phyloP scores from a whole-genome alignment of 2,888 invertebrate genomes.

The Fabriciana adippe region DNA sequence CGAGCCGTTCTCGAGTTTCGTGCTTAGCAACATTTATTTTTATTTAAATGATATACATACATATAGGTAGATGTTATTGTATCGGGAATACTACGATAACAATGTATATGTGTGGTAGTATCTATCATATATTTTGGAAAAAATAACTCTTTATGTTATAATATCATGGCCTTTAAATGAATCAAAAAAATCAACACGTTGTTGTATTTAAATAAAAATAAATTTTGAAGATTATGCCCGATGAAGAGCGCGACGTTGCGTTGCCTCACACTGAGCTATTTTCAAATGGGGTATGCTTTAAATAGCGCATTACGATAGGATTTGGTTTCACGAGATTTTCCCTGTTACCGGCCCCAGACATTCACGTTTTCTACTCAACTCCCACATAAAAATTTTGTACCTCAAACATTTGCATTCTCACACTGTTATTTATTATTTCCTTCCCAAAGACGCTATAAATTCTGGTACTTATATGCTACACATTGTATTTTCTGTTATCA shows the following conservation, averaged over 20 bases:
- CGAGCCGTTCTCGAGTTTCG: no score
- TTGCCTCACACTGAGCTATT: slow-evolving; percentile 79
- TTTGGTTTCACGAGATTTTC: slow-evolving; percentile 82
- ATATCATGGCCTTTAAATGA: neutral
- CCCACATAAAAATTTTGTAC: slow-evolving; percentile 67
- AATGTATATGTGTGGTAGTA: no score
- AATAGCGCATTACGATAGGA: slow-evolving; percentile 82
- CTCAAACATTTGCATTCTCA: slow-evolving; percentile 61
- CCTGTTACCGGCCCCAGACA: slow-evolving; percentile 69
- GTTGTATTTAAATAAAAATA: slow-evolving; percentile 75
- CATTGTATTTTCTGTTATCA: slow-evolving; percentile 36
- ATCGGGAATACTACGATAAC: no score
- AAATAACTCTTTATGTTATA: neutral
- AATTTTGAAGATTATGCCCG: slow-evolving; percentile 79
- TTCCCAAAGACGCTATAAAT: slow-evolving; percentile 24
- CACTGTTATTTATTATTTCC: slow-evolving; percentile 28
- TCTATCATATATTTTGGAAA: neutral
- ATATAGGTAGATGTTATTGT: no score
- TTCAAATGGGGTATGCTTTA: slow-evolving; percentile 81
- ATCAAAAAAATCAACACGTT: slow-evolving; percentile 37
- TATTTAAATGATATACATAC: no score
- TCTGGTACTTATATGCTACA: slow-evolving; percentile 35
- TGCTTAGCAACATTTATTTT: no score
- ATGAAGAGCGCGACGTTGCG: slow-evolving; percentile 75
- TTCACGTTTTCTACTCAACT: slow-evolving; percentile 62